phyloP scores from a whole-genome alignment of 2,797 vertebrate species.

The Geotrypetes seraphini region DNA sequence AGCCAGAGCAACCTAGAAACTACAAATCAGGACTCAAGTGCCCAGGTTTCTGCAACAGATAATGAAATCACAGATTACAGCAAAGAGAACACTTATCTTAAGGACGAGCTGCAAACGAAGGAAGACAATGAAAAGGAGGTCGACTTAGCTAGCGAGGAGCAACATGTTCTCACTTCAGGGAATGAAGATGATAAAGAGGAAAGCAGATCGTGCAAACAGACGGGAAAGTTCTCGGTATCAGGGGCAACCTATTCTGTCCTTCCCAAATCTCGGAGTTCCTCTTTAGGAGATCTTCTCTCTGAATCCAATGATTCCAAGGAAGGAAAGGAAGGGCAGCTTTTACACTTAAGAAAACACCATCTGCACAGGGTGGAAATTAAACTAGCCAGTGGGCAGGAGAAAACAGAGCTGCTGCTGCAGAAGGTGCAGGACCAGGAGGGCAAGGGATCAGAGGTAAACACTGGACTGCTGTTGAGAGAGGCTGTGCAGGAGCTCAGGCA shows the following conservation, averaged over 20 bases:
- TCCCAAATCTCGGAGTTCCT: constrained; percentile 32
- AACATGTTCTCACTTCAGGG: constrained; percentile 7
- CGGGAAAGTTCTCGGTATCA: background rate
- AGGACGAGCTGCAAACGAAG: background rate
- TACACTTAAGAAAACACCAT: constrained; percentile 19
- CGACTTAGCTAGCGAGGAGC: constrained; percentile 24
- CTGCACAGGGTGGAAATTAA: constrained; percentile 62
- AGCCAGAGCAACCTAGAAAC: constrained; percentile 3
- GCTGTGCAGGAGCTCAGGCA: constrained; percentile 79
- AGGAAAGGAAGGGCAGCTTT: background rate
- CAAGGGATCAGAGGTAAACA: constrained; percentile 27
- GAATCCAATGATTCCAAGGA: constrained; percentile 15
- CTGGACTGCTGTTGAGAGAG: constrained; percentile 64
- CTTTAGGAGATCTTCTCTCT: constrained; percentile 65
- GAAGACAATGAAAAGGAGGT: constrained; percentile 8
- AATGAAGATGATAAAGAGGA: background rate
- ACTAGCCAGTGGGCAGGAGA: constrained; percentile 66
- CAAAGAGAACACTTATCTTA: constrained; percentile 10
- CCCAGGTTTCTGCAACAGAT: too few species aligned
- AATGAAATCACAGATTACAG: constrained; percentile 27
- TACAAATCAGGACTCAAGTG: background rate
- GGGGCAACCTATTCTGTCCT: background rate
- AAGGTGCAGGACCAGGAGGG: constrained; percentile 28
- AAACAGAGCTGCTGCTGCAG: constrained; percentile 65
- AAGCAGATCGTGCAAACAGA: constrained; percentile 1